Evolutionary conservation across 2,797 vertebrate genomes (phyloP).

Genomic region (Lophura swinhoii): DNA sequence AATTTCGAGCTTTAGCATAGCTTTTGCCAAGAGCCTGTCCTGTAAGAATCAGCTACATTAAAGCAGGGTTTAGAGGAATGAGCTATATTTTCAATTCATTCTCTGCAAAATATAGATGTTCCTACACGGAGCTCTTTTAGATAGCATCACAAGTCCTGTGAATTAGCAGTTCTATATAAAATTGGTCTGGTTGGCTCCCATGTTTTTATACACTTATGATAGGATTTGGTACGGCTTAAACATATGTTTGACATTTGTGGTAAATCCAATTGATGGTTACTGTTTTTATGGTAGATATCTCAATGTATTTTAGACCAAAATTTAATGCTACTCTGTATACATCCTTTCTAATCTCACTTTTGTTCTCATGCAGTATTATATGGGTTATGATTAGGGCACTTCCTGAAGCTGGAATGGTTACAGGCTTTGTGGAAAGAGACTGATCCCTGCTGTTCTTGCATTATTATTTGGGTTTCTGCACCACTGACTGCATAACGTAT

Average conservation of each 20-base stretch:
- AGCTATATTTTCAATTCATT: background rate
- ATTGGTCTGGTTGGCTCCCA: background rate
- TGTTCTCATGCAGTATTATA: background rate
- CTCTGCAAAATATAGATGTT: background rate
- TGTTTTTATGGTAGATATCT: slow-evolving; percentile 37
- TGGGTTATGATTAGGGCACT: background rate
- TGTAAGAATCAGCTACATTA: background rate
- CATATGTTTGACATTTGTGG: slow-evolving; percentile 49
- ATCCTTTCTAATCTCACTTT: slow-evolving; percentile 37
- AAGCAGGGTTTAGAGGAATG: background rate
- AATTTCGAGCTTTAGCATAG: background rate
- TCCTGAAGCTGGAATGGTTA: background rate
- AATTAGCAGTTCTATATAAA: background rate
- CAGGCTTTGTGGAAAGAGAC: background rate
- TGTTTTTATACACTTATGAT: background rate
- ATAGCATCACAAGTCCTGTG: background rate
- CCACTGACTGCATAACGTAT: background rate
- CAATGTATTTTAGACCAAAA: slow-evolving; percentile 26
- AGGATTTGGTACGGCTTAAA: slow-evolving; percentile 53
- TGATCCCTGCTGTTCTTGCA: background rate
- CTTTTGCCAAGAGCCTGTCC: background rate
- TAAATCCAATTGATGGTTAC: slow-evolving; percentile 47
- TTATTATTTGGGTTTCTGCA: background rate
- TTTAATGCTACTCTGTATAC: background rate
- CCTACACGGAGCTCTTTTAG: background rate